Evolutionary conservation across 2,888 invertebrate genomes (phyloP).

Genomic region (Pandemis heparana): DNA sequence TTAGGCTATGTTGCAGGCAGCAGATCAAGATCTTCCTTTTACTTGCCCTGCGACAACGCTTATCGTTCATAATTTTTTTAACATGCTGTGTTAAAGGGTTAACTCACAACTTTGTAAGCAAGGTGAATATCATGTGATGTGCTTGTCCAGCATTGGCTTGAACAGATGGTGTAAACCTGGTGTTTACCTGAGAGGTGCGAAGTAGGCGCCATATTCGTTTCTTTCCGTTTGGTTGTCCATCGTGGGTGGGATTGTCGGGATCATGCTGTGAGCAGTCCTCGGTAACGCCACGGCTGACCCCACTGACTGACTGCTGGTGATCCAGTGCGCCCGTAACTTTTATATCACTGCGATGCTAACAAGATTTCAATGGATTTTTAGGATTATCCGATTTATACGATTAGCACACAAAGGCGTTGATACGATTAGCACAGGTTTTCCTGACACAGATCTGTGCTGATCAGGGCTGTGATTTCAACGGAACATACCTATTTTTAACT

Average conservation of each 20-base stretch:
- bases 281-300: conserved; percentile 71
- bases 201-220: conserved; percentile 71
- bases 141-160: too few relatives aligned
- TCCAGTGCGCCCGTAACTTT: conserved; percentile 53
- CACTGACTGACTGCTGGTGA: conserved; percentile 80
- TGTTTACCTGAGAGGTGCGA: conserved; percentile 73
- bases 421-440: conserved; percentile 77
- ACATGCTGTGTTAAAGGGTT: too few relatives aligned
- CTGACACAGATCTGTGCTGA: conserved; percentile 72
- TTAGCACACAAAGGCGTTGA: conserved; percentile 72
- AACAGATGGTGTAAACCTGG: conserved; percentile 54
- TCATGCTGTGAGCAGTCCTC: conserved; percentile 79
- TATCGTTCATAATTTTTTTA: too few relatives aligned
- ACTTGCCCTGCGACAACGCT: too few relatives aligned
- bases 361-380: conserved; percentile 58
- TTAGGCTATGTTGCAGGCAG: too few relatives aligned
- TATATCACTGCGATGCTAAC: conserved; percentile 73
- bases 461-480: conserved; percentile 53
- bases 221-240: conserved; percentile 75
- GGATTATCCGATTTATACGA: conserved; percentile 81
- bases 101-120: too few relatives aligned
- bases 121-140: too few relatives aligned
- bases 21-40: too few relatives aligned
- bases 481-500: conserved; percentile 42
- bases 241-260: conserved; percentile 47